Evolutionary conservation across 35 echinoderm and acorn worm genomes (phyloP), one percentile per base, ranked within the genome.

Genomic region (Apostichopus parvimensis): DNA sequence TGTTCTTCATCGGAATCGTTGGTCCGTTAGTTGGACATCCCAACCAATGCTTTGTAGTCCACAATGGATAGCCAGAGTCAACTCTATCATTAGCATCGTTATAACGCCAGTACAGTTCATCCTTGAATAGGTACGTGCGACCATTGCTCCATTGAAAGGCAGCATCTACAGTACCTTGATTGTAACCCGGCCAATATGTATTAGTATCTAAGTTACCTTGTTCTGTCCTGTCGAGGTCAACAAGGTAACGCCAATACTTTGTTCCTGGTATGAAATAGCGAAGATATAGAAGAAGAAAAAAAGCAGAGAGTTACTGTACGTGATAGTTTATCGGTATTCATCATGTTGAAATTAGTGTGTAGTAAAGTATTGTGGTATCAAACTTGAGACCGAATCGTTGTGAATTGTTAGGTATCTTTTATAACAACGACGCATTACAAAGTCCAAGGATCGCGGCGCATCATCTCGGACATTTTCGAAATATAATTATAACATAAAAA

Each of bases 101-200:
- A 26, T 80, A 92, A 8, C 90, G 54, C 77, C 78, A 92, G 60
- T 92, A 92, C 24, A 28, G 8, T 15, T 80, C 90, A 12, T 59
- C 90, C 12, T 64, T 82, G 61, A 92, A 92, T 8, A 92, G 21
- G 62, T 92, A 92, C 4, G 90, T 80, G 5, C 17, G 9, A 10
- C 73, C 78, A 53, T 92, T 92, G 7, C 76, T 79, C 75, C 77
- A 92, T 18, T 82, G 77, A 23, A 92, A 92, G 1, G 77, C 79
- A 18, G 90, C 77, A 34, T 92, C 90, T 56, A 90, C 54, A 24
- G 77, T 53, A 57, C 55, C 79, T 34, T 18, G 34, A 17, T 34
- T 8, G 24, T 82, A 82, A 5, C 64, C 64, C 6, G 87, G 87
- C 45, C 60, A 73, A 45, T 73, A 8, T 52, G 20, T 56, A 57